Evolutionary conservation across 2,797 vertebrate species (phyloP), one percentile per base, ranked within the genome.

Genomic region (Naso thynnoides): DNA sequence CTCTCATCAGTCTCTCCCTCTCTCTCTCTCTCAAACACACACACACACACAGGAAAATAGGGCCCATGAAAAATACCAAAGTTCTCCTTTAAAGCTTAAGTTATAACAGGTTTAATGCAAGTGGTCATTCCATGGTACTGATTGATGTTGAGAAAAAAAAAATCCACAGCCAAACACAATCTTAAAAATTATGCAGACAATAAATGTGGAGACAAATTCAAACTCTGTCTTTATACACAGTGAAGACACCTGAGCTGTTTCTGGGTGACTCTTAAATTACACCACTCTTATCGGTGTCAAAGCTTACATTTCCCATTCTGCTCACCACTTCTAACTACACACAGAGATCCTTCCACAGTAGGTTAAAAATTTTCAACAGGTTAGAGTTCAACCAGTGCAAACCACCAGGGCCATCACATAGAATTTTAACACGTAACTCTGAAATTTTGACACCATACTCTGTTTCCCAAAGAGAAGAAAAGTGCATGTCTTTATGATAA

Each of bases 401-500:
- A 67, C 48, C 66, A 56, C 15, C 10, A 24, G 38, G 26, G n/a
- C 33, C 47, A 52, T 67, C 73, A 69, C 50, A 50, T 55, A 33
- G 56, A 63, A 31, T 21, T n/a, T n/a, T n/a, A 66, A n/a, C 24
- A 48, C 31, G 69, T 24, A 39, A 47, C 64, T 49, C 18, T 27
- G 41, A 59, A 59, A 14, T 59, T 47, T 53, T 71, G 61, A 60
- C 75, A 83, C 70, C 62, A 71, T 57, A 68, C 68, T 85, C 75
- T 56, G 72, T 85, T 86, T 87, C 61, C 70, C 26, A 44, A 44
- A 66, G 74, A 78, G 36, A 38, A 81, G 69, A 50, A 52, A 78
- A 65, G 70, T 54, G 57, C 39, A 57, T 27, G 61, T 79, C 54
- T 82, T 74, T 73, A 82, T 85, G 69, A 69, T 83, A 85, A 81